Base-by-base conservation (phyloP, 2,888 invertebrate species). In the Tribolium freemani region DNA sequence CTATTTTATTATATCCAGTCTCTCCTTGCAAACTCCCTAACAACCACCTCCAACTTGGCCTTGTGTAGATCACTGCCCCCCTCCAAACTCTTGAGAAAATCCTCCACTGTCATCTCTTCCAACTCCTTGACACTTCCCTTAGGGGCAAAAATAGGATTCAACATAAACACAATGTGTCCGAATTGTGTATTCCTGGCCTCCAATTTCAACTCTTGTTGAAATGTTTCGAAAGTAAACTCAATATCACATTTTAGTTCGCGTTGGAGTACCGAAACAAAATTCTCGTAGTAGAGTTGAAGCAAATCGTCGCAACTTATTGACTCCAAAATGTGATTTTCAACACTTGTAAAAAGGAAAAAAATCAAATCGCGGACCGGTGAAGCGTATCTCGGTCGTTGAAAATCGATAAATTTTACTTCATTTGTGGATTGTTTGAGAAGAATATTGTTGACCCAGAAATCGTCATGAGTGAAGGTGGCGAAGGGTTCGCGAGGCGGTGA, bases 371-470 rank as follows among this genome's bases (percentile, higher is more conserved):
- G 38, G 5, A 72, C 75, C 1, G 78, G 76, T 11, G 80, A 78
- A 31, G 72, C 77, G 61, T 78, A 79, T 11, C 60, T 57, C 8
- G 76, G 76, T 5, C 75, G 20, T 75, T 82, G 82, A 53, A 80
- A 82, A 56, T 83, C 83, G 8, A 83, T 72, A 0, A 83, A 56
- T 63, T 79, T 82, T 0, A 26, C 26, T 5, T 5, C 26, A 20
- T 73, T 74, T 45, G 60, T 56, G 5, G 74, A 56, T 44, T 73
- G 75, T 77, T 87, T 87, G 11, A 90, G 81, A 86, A 91, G 87
- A 3, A 89, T 84, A 75, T 91, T 91, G 78, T 90, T 90, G n/a
- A 88, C 87, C 90, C 90, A 90, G 58, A 88, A 84, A 79, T 91
- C 91, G 1, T 85, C 83, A 74, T 91, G 91, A 1, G 86, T 84